Conservation (phyloP, 2,888 invertebrate genomes). For the Xestia c-nigrum region DNA sequence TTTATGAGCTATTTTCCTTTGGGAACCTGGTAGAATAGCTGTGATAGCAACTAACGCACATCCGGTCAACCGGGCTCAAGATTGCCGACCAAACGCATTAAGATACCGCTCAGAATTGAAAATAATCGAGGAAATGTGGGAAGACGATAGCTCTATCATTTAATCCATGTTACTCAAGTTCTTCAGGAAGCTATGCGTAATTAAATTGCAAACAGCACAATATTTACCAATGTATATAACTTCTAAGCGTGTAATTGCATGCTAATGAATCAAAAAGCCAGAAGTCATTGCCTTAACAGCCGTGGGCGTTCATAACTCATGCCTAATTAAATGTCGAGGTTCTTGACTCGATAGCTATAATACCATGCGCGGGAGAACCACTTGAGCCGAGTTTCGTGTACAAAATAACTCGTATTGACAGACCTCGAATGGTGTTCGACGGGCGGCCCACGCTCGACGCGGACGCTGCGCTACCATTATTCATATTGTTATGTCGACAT, state of each 20-base stretch:
- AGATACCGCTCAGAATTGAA: constrained; percentile 52
- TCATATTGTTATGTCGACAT: constrained; percentile 75
- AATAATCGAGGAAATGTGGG: constrained; percentile 62
- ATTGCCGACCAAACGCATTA: constrained; percentile 73
- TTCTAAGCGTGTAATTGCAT: constrained; percentile 73
- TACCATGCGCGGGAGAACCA: constrained; percentile 67
- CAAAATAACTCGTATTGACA: constrained; percentile 70
- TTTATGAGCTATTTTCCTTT: constrained; percentile 65
- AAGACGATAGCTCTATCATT: constrained; percentile 25
- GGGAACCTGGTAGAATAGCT: constrained; percentile 67
- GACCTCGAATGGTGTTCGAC: constrained; percentile 54
- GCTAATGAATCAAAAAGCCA: constrained; percentile 84
- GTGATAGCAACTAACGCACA: constrained; percentile 75
- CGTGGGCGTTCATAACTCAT: constrained; percentile 86
- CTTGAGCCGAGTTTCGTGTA: constrained; percentile 68
- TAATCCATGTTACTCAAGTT: constrained; percentile 33
- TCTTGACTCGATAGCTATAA: constrained; percentile 80
- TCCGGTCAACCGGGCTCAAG: constrained; percentile 76
- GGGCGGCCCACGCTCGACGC: constrained; percentile 67
- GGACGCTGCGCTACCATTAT: constrained; percentile 68
- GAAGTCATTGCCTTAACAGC: constrained; percentile 83
- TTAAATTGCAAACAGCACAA: constrained; percentile 61
- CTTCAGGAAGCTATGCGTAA: constrained; percentile 55
- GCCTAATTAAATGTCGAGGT: constrained; percentile 87
- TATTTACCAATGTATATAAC: constrained; percentile 52